Evolutionary conservation across 2,113 vertebrate species (phyloP), one percentile per base, ranked within the genome.

Genomic region (Hymenochirus boettgeri): DNA sequence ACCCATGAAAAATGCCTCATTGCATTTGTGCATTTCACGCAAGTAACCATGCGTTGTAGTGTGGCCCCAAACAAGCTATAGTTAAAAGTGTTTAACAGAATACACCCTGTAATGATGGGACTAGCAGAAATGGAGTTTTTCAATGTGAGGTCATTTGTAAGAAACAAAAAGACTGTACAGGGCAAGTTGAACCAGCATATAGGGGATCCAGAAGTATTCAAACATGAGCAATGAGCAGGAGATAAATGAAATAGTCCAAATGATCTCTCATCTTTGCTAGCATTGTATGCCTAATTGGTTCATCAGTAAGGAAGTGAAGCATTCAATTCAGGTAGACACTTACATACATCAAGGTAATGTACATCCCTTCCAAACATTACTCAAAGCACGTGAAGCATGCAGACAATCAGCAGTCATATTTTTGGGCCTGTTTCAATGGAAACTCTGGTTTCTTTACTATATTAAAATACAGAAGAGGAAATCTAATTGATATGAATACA

Each of bases 221-320:
- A 60, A 48, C 56, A 31, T 59, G 56, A 69, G 57, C 55, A 29
- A 29, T 27, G 47, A 53, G 24, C 57, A 69, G 56, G 47, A 60
- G 65, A 69, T 60, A 60, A 54, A 69, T 69, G 56, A 58, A 26
- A 37, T 15, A 15, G 18, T 42, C 31, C 57, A 25, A 33, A 53
- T 60, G 56, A 60, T 60, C 65, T 35, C 48, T 69, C 47, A 59
- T 60, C 29, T 56, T 42, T 60, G 57, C 65, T 27, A 60, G 56
- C 24, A 23, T 50, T 53, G 37, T 42, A 60, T 31, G 24, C 60
- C 59, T 59, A 69, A 69, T 60, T 69, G 65, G 56, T 60, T 69
- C 65, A 69, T 69, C 65, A 69, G 65, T 60, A 57, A 69, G 42
- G 56, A 69, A 69, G 56, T 69, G 65, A 69, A 69, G 65, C 65